phyloP scores from a whole-genome alignment of 2,888 invertebrate species.

The Arge pagana region DNA sequence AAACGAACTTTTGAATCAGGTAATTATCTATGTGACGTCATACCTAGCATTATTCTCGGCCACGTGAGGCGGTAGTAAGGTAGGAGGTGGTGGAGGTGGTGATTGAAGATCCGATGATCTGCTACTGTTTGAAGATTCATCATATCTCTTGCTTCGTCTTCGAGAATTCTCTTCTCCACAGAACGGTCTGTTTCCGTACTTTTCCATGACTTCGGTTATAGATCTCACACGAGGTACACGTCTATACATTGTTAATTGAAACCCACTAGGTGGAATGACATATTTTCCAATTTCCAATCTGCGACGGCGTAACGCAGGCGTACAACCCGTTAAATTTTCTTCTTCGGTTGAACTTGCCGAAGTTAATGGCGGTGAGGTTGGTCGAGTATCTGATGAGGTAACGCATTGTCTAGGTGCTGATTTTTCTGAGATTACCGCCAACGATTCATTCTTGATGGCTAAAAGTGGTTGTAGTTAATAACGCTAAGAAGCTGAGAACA shows the following conservation, averaged over 20 bases:
- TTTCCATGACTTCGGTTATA: slow-evolving; percentile 46
- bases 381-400: slow-evolving; percentile 56
- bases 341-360: slow-evolving; percentile 53
- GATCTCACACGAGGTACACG: slow-evolving; percentile 57
- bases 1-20: too few species aligned
- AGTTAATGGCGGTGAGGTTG: slow-evolving; percentile 44
- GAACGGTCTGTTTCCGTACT: slow-evolving; percentile 46
- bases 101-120: slow-evolving; percentile 40
- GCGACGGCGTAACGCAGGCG: slow-evolving; percentile 74
- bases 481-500: slow-evolving; percentile 32
- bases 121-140: slow-evolving; percentile 53
- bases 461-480: slow-evolving; percentile 50
- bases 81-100: slow-evolving; percentile 48
- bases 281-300: slow-evolving; percentile 82
- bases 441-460: slow-evolving; percentile 50
- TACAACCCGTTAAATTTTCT: slow-evolving; percentile 57
- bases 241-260: slow-evolving; percentile 79
- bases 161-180: slow-evolving; percentile 53
- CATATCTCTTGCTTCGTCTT: too few species aligned
- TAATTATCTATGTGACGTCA: slow-evolving; percentile 17
- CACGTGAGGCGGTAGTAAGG: slow-evolving; percentile 50
- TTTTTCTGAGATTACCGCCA: slow-evolving; percentile 43
- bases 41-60: slow-evolving; percentile 56
- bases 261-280: slow-evolving; percentile 81
- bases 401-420: slow-evolving; percentile 53